Percentiles rank a stretch among this genome's conserved stretches.
Conservation (phyloP, 1,140 invertebrate species). For the Phymorhynchus buccinoides region DNA sequence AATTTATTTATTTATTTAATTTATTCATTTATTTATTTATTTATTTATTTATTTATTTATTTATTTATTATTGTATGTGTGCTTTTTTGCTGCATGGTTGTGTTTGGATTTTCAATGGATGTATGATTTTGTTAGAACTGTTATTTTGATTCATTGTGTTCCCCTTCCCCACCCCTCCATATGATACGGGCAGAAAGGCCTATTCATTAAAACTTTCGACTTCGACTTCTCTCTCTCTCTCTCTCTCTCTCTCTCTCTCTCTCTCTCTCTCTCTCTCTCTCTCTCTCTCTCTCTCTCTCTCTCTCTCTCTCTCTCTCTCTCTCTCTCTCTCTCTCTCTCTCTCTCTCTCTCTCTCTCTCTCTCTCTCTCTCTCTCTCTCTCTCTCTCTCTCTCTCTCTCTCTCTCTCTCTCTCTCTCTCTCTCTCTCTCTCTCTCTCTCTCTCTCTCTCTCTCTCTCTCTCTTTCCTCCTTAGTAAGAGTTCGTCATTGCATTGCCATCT, state of each 20-base stretch:
- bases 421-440: background rate
- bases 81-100: no score
- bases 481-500: no score
- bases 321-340: background rate
- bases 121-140: background rate
- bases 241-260: conserved; percentile 23
- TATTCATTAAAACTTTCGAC: no score
- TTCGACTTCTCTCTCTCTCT: no score
- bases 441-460: background rate
- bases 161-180: no score
- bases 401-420: background rate
- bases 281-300: background rate
- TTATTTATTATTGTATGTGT: no score
- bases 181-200: no score
- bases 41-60: no score
- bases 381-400: background rate
- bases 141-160: background rate
- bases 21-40: no score
- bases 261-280: background rate
- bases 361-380: background rate
- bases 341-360: background rate
- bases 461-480: background rate
- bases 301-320: background rate
- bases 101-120: no score
- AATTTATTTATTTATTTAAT: no score